phyloP scores from a whole-genome alignment of 2,113 vertebrate species.

The Elephas maximus region DNA sequence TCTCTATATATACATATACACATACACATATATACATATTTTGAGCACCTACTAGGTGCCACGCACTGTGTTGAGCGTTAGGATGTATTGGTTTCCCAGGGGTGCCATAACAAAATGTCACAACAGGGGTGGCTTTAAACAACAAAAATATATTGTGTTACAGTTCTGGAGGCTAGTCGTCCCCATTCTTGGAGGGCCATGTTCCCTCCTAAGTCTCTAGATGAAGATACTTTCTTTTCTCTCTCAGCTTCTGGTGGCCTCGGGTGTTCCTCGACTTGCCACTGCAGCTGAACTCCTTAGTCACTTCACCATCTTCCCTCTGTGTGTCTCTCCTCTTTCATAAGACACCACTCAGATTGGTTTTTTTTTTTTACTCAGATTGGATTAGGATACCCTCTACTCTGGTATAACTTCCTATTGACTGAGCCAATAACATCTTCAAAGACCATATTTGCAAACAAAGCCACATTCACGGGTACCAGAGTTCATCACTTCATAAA shows the following conservation, averaged over 20 bases:
- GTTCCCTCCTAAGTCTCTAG: not conserved
- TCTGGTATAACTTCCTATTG: not conserved
- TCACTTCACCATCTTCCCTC: not conserved
- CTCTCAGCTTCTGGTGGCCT: not conserved
- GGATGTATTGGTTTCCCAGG: not conserved
- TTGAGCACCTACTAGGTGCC: not conserved
- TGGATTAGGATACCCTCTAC: not conserved
- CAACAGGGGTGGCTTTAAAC: not conserved
- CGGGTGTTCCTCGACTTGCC: not conserved
- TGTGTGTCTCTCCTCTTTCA: not conserved
- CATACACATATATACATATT: too few species aligned
- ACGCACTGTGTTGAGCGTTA: not conserved
- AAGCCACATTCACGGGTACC: not conserved
- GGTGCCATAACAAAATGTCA: not conserved
- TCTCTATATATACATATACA: too few species aligned
- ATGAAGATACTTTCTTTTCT: not conserved
- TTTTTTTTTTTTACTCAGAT: not conserved
- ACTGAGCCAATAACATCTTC: not conserved
- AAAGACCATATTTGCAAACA: not conserved
- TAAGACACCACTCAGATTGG: not conserved
- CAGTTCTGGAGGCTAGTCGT: not conserved
- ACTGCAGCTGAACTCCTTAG: not conserved
- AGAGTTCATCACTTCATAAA: not conserved
- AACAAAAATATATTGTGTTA: not conserved
- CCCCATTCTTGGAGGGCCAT: not conserved